A percentile compares a stretch with the other conserved stretches of the same genome.
Conservation (phyloP, 1,140 invertebrate genomes). For the Drosophila parvula region DNA sequence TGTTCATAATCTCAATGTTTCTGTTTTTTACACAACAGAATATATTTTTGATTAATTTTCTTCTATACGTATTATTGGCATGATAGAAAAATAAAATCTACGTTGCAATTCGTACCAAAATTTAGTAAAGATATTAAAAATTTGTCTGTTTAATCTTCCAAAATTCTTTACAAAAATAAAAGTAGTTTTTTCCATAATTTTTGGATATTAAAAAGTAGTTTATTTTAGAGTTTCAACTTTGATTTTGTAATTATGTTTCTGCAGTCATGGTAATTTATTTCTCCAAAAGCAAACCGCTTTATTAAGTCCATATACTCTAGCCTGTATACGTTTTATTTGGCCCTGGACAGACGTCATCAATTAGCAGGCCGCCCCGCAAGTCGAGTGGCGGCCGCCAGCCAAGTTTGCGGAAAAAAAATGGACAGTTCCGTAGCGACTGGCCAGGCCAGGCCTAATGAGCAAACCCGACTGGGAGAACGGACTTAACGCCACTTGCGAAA, state of each 20-base stretch:
- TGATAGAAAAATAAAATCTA: background rate
- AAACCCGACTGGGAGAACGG: slow-evolving; percentile 37
- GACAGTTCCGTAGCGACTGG: slow-evolving; percentile 41
- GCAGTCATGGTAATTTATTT: background rate
- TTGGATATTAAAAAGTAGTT: background rate
- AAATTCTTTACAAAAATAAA: too few relatives aligned
- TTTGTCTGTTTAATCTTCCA: background rate
- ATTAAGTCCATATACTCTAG: slow-evolving; percentile 3
- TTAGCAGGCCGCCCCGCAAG: slow-evolving; percentile 57
- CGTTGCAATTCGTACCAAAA: background rate
- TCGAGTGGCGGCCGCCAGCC: slow-evolving; percentile 38
- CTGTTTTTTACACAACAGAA: background rate
- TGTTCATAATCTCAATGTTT: background rate
- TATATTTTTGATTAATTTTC: too few relatives aligned
- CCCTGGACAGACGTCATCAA: slow-evolving; percentile 58
- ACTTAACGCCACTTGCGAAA: slow-evolving; percentile 63
- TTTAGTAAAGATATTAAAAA: background rate
- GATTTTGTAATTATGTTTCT: background rate
- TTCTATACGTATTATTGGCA: background rate
- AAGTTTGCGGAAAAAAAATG: slow-evolving; percentile 78
- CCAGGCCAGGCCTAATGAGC: slow-evolving; percentile 62
- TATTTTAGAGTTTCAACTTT: too few relatives aligned
- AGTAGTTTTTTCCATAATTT: too few relatives aligned
- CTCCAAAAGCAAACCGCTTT: background rate
- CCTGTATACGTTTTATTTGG: slow-evolving; percentile 6